A percentile compares a stretch with the other conserved stretches of the same genome.
Conservation (phyloP, 2,888 invertebrate genomes). For the Eilema griseolum region DNA sequence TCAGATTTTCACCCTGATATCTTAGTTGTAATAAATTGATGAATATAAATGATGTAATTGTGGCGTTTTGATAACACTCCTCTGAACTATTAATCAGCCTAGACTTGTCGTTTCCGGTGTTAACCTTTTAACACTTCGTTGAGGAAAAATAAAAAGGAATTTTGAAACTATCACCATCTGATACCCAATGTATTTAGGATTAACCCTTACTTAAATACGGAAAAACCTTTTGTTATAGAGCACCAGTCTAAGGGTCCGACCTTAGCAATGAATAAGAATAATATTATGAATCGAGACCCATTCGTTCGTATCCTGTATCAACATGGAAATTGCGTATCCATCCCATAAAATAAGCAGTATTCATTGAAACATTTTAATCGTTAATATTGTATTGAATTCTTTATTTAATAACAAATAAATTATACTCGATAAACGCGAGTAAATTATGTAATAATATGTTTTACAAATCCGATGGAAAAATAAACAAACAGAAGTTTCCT, state of each 20-base stretch:
- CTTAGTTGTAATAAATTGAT: slow-evolving; percentile 42
- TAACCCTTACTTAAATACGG: not conserved
- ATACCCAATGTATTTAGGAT: not conserved
- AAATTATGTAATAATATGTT: slow-evolving; percentile 5
- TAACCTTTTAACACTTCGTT: not conserved
- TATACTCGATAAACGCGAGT: not conserved
- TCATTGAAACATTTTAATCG: not conserved
- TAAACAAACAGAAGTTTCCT: slow-evolving; percentile 18
- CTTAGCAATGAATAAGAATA: not conserved
- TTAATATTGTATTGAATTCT: not conserved
- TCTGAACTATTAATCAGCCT: slow-evolving; percentile 7
- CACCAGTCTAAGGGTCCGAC: not conserved
- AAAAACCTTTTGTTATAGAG: not conserved
- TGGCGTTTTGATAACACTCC: slow-evolving; percentile 17
- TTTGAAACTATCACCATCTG: not conserved
- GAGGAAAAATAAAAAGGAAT: not conserved
- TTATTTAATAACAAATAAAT: not conserved
- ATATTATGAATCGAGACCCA: not conserved
- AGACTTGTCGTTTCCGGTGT: not conserved
- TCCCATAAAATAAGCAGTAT: not conserved
- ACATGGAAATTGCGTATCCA: not conserved
- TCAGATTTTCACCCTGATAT: slow-evolving; percentile 38
- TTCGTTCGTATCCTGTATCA: not conserved
- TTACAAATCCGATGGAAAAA: slow-evolving; percentile 2
- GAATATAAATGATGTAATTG: slow-evolving; percentile 40